Base-by-base conservation (phyloP, 2,888 invertebrate genomes). In the Andrena chrysosceles region DNA sequence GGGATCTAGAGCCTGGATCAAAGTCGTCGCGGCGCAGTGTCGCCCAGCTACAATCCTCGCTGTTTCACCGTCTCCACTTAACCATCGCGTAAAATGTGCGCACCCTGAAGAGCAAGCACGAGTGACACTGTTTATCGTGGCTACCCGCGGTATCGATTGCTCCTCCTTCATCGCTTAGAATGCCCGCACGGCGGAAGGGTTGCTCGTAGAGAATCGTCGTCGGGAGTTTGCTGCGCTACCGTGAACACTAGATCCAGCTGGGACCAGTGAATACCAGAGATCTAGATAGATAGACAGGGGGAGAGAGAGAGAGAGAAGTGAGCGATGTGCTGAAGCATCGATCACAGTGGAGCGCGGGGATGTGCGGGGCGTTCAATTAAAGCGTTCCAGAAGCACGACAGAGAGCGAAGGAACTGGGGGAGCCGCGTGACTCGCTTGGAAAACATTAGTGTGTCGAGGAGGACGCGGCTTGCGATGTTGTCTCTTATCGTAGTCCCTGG, bases 291-390 rank as follows among this genome's bases (percentile, higher is more conserved):
- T 42, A 42, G 42, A 42, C 16, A 42, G 16, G 5, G 13, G 4
- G 10, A 13, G 1, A 31, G 68, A 68, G 49, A 60, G 54, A 69
- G 56, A 77, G 64, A 79, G 81, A 78, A 81, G 68, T 63, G 68
- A 63, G 66, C 70, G 80, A 87, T 87, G 87, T 79, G 79, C 72
- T 86, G 83, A 77, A 42, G 72, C 79, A 80, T 79, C 85, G 87
- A 86, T 86, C 82, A 75, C 70, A 31, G 62, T 59, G 68, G 59
- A 60, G 23, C 63, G 77, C 70, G 74, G 79, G 73, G 78, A 72
- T 68, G 84, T 71, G 71, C 74, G 71, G 72, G 69, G 68, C 69
- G 73, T 86, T 87, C 85, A 86, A 87, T 87, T 85, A 82, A 86
- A 87, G 52, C 73, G 74, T 64, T 70, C 72, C 70, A 72, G 71